Evolutionary conservation across 2,113 vertebrate species (phyloP).

Genomic region (Plectropomus leopardus): DNA sequence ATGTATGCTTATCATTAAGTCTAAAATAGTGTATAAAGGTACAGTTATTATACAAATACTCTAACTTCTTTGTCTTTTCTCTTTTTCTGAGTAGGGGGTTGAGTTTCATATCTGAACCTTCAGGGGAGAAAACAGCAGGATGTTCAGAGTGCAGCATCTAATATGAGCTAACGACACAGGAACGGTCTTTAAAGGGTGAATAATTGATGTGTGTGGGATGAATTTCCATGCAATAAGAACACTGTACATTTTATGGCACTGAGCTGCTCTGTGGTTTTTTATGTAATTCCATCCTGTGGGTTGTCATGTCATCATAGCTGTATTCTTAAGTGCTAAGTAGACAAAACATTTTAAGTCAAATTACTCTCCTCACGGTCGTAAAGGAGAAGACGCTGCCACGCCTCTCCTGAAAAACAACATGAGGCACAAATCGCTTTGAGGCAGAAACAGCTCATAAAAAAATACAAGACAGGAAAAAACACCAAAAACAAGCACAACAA

Average conservation of each 20-base stretch:
- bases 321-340: slow-evolving; percentile 33
- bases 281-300: slow-evolving; percentile 26
- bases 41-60: too few species aligned
- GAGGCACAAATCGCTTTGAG: slow-evolving; percentile 33
- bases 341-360: slow-evolving; percentile 52
- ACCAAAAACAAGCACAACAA: slow-evolving; percentile 7
- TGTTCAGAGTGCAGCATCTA: background rate
- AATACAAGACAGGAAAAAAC: slow-evolving; percentile 38
- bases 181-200: background rate
- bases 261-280: slow-evolving; percentile 9
- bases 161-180: slow-evolving; percentile 12
- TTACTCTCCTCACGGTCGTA: slow-evolving; percentile 32
- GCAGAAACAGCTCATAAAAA: slow-evolving; percentile 49
- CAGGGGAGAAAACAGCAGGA: too few species aligned
- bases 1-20: too few species aligned
- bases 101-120: too few species aligned
- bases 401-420: slow-evolving; percentile 52
- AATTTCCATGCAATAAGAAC: slow-evolving; percentile 24
- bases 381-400: slow-evolving; percentile 59
- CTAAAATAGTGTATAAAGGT: too few species aligned
- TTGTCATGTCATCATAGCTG: slow-evolving; percentile 40
- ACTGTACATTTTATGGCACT: background rate
- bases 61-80: too few species aligned
- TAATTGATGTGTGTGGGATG: slow-evolving; percentile 43
- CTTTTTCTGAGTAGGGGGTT: too few species aligned